Evolutionary conservation across 2,113 vertebrate genomes (phyloP).

Genomic region (Eidolon helvum): DNA sequence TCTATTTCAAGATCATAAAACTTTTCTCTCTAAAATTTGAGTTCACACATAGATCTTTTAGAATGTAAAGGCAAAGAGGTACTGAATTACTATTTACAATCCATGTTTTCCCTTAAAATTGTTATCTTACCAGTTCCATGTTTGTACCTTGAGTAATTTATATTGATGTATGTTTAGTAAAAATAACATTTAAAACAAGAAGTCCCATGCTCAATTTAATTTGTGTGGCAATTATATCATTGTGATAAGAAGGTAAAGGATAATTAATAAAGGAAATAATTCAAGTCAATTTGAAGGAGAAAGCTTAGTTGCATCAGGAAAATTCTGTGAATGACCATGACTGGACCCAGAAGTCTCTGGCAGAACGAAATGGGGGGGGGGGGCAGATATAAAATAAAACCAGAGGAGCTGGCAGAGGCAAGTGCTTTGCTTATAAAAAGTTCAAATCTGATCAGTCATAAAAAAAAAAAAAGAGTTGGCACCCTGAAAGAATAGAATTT

Average conservation of each 20-base stretch:
- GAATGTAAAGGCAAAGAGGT: neutral
- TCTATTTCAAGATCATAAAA: neutral
- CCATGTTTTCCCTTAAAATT: neutral
- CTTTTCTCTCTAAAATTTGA: neutral
- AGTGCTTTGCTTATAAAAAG: neutral
- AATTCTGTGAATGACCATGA: neutral
- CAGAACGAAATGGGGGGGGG: neutral
- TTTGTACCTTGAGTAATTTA: neutral
- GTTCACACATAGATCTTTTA: neutral
- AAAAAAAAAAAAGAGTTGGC: neutral
- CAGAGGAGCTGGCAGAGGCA: neutral
- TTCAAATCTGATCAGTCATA: neutral
- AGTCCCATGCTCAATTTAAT: neutral
- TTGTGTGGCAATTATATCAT: neutral
- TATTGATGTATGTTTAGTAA: neutral
- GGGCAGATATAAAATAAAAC: neutral
- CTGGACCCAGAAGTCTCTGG: neutral
- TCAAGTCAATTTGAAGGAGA: neutral
- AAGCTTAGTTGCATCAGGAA: neutral
- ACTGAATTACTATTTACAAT: neutral
- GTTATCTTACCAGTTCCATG: neutral
- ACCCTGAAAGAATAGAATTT: neutral
- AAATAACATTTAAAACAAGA: neutral
- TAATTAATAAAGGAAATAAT: neutral
- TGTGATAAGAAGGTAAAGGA: neutral